Evolutionary conservation across 2,888 invertebrate genomes (phyloP).

Genomic region (Tubiluchus corallicola): DNA sequence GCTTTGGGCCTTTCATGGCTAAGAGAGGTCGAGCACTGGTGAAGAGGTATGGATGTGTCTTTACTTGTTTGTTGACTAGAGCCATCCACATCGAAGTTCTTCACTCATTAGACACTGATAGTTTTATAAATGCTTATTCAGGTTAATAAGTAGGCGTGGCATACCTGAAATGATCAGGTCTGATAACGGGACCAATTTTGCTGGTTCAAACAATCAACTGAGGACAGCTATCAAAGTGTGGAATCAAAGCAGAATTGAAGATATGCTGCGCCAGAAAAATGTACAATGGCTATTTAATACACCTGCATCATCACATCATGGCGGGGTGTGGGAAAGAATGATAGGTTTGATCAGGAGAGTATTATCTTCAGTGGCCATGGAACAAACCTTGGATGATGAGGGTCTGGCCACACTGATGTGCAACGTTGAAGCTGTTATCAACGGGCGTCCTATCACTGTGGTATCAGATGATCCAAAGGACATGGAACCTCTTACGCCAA

Average conservation of each 20-base stretch:
- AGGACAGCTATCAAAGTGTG: conserved; percentile 10
- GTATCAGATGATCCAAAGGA: conserved; percentile 10
- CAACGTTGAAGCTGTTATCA: conserved; percentile 11
- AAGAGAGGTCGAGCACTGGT: conserved; percentile 5
- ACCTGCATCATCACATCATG: conserved; percentile 14
- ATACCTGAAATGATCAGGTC: too few relatives aligned
- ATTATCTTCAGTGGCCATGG: conserved; percentile 8
- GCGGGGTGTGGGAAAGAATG: conserved; percentile 15
- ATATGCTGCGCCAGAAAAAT: too few relatives aligned
- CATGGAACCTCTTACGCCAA: too few relatives aligned
- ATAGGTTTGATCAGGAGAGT: conserved; percentile 12
- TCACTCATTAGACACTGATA: conserved; percentile 2
- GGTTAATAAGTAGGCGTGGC: background rate
- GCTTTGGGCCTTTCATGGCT: conserved; percentile 8
- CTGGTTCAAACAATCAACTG: background rate
- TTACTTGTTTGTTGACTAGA: conserved; percentile 8
- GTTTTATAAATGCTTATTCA: background rate
- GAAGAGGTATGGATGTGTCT: conserved; percentile 9
- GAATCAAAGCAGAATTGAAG: too few relatives aligned
- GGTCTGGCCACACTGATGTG: too few relatives aligned
- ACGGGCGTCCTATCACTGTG: conserved; percentile 11
- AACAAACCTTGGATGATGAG: too few relatives aligned
- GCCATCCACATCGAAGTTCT: too few relatives aligned
- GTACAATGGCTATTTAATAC: too few relatives aligned
- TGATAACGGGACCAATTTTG: too few relatives aligned